Percentiles rank a stretch among this genome's conserved stretches.
These are phyloP conservation scores for Polymixis flavicincta DNA, from an alignment of 2,888 invertebrate genomes.

Conservation along the genomic window DNA sequence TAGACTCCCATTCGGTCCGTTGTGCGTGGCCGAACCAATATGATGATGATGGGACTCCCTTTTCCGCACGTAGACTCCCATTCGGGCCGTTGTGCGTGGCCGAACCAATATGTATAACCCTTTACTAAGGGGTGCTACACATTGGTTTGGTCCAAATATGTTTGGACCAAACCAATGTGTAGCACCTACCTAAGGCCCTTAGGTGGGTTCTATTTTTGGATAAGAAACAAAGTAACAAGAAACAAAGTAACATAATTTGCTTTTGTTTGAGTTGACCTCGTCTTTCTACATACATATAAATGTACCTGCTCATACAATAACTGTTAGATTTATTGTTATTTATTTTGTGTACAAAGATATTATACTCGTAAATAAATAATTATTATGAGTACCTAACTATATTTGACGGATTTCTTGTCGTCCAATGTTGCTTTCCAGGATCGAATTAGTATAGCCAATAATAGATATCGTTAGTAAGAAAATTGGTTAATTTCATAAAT, in stretches of 20 bases:
- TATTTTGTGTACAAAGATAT: neutral
- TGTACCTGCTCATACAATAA: neutral
- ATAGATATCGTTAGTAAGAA: neutral
- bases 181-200: no score
- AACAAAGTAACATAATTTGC: neutral
- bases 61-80: no score
- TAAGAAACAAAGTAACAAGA: no score
- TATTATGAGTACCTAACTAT: neutral
- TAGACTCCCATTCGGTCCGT: no score
- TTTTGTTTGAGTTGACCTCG: neutral
- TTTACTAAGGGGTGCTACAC: neutral
- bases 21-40: no score
- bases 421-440: neutral
- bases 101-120: no score
- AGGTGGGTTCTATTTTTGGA: neutral
- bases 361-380: neutral
- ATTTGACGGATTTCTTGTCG: neutral
- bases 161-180: no score
- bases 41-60: no score
- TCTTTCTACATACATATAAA: neutral
- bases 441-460: neutral
- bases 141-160: no score
- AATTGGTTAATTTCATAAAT: neutral
- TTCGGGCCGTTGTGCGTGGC: no score
- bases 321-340: neutral